A percentile compares a stretch with the other conserved stretches of the same genome.
Evolutionary conservation across 2,888 invertebrate genomes (phyloP).

Genomic region (Agonopterix subpropinquella): DNA sequence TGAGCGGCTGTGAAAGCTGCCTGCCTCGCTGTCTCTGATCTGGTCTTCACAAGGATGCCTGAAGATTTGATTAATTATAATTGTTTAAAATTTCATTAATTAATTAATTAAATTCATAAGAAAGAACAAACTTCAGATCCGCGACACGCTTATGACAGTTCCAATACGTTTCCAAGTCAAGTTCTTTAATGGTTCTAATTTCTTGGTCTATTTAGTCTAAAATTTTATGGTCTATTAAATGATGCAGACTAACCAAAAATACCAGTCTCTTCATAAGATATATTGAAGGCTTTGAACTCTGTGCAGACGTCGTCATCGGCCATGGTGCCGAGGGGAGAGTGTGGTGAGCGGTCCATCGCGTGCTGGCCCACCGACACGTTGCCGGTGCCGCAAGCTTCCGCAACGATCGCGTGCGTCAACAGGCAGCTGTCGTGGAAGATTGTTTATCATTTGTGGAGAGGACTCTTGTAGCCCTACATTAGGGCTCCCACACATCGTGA

Average conservation of each 20-base stretch:
- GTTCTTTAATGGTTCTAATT: too few relatives aligned
- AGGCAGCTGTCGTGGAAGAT: slow-evolving; percentile 28
- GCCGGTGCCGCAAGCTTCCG: slow-evolving; percentile 43
- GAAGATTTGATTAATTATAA: background rate
- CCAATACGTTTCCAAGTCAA: too few relatives aligned
- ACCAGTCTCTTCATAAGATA: slow-evolving; percentile 49
- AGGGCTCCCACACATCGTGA: too few relatives aligned
- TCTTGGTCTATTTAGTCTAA: too few relatives aligned
- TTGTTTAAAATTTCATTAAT: too few relatives aligned
- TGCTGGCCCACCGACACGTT: slow-evolving; percentile 33
- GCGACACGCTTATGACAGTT: too few relatives aligned
- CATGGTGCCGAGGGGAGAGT: slow-evolving; percentile 37
- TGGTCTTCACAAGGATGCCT: slow-evolving; percentile 49
- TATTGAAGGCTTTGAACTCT: slow-evolving; percentile 44
- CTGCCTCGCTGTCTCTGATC: slow-evolving; percentile 26
- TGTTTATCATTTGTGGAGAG: background rate
- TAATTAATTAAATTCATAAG: too few relatives aligned
- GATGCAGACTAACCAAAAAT: slow-evolving; percentile 42
- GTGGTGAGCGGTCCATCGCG: slow-evolving; percentile 29
- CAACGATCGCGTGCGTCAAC: slow-evolving; percentile 39
- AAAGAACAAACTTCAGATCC: too few relatives aligned
- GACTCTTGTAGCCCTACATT: too few relatives aligned
- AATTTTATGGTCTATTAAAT: background rate
- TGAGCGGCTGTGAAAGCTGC: slow-evolving; percentile 31
- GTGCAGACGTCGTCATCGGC: slow-evolving; percentile 34